Percentiles rank a stretch among this genome's conserved stretches.
Evolutionary conservation across 2,797 vertebrate genomes (phyloP).

Genomic region (Taeniopygia guttata): DNA sequence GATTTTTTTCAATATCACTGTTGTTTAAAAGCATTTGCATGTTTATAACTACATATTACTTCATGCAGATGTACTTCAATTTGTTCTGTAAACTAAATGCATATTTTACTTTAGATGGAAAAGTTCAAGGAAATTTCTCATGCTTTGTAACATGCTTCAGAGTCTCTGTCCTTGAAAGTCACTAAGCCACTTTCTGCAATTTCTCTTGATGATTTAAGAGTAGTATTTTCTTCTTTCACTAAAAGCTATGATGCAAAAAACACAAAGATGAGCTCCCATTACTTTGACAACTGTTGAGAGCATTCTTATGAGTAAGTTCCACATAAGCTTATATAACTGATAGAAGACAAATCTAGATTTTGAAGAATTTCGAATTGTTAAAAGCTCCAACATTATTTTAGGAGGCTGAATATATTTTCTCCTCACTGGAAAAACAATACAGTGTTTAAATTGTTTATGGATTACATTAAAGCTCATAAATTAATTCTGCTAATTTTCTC

Average conservation of each 20-base stretch:
- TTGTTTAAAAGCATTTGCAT: background rate
- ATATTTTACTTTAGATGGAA: background rate
- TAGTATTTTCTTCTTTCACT: background rate
- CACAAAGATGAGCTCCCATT: background rate
- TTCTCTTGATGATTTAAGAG: background rate
- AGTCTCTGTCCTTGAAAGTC: background rate
- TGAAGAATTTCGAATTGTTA: background rate
- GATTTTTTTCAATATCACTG: background rate
- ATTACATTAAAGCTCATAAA: background rate
- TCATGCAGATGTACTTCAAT: background rate
- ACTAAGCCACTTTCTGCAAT: background rate
- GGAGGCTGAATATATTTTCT: background rate
- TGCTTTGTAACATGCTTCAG: background rate
- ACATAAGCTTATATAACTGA: background rate
- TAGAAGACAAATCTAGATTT: background rate
- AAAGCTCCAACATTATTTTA: background rate
- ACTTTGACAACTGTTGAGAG: background rate
- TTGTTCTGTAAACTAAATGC: background rate
- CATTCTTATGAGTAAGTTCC: background rate
- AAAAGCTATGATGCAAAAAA: background rate
- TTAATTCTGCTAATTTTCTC: slow-evolving; percentile 9
- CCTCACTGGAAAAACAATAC: background rate
- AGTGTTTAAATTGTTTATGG: background rate
- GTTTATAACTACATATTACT: background rate
- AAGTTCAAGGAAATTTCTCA: background rate